Conservation (phyloP, 1,140 invertebrate genomes). For the Anastrepha ludens region DNA sequence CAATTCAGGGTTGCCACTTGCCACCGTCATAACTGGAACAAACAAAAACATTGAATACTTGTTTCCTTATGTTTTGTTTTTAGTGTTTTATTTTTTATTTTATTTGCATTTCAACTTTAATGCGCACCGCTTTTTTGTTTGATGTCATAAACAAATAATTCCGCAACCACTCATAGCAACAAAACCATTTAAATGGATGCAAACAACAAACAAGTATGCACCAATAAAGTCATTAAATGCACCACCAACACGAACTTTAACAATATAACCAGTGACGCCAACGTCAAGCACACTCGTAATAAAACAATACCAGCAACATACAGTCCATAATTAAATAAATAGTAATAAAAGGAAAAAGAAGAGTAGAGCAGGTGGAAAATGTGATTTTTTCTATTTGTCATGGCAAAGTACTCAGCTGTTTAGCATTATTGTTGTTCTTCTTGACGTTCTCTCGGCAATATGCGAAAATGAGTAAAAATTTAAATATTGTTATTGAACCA, state of each 20-base stretch:
- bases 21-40: neutral
- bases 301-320: neutral
- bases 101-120: neutral
- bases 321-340: neutral
- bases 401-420: neutral
- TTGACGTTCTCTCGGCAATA: too few relatives aligned
- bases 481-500: too few relatives aligned
- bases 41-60: slow-evolving; percentile 1
- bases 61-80: neutral
- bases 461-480: too few relatives aligned
- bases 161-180: slow-evolving; percentile 10
- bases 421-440: too few relatives aligned
- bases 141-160: slow-evolving; percentile 30
- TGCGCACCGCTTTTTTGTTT: slow-evolving; percentile 24
- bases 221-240: neutral
- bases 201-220: neutral
- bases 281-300: neutral
- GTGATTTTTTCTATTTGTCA: neutral
- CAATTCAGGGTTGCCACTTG: neutral
- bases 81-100: neutral
- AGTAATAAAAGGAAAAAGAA: neutral
- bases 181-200: neutral
- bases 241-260: slow-evolving; percentile 33
- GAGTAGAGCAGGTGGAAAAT: neutral
- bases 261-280: slow-evolving; percentile 8